phyloP scores from a whole-genome alignment of 2,888 invertebrate species.

The Oconnorella tubifera region DNA sequence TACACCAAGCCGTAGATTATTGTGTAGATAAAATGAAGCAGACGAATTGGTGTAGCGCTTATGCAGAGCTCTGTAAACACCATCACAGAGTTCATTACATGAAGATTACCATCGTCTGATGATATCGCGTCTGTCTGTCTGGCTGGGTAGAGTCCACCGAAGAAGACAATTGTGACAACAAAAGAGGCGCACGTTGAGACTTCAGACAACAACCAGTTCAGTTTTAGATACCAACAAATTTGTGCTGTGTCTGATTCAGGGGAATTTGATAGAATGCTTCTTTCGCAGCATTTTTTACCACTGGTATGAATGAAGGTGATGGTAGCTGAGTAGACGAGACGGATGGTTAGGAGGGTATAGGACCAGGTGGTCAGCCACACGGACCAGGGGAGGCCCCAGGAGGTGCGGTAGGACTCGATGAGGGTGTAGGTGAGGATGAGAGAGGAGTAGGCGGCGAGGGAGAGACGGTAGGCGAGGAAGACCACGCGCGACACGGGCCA shows the following conservation, averaged over 20 bases:
- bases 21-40: conserved; percentile 44
- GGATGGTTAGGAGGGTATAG: conserved; percentile 41
- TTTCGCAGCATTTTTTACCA: conserved; percentile 2
- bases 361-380: conserved; percentile 51
- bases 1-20: conserved; percentile 42
- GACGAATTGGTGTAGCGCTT: conserved; percentile 41
- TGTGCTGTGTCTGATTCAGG: too few species aligned
- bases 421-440: conserved; percentile 40
- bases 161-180: conserved; percentile 40
- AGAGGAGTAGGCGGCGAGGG: conserved; percentile 40
- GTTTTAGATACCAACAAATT: conserved; percentile 23
- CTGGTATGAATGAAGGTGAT: conserved; percentile 12
- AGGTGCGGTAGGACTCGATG: conserved; percentile 21
- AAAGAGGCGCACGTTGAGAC: conserved; percentile 10
- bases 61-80: conserved; percentile 43
- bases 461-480: conserved; percentile 42
- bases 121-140: background rate
- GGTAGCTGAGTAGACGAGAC: conserved; percentile 32
- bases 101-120: conserved; percentile 39
- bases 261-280: too few species aligned
- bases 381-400: conserved; percentile 34
- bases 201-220: conserved; percentile 29
- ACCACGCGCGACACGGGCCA: conserved; percentile 43
- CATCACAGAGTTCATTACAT: conserved; percentile 45
- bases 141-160: conserved; percentile 19